Evolutionary conservation across 2,797 vertebrate species (phyloP), one percentile per base, ranked within the genome.

Genomic region (Acanthiza pusilla): DNA sequence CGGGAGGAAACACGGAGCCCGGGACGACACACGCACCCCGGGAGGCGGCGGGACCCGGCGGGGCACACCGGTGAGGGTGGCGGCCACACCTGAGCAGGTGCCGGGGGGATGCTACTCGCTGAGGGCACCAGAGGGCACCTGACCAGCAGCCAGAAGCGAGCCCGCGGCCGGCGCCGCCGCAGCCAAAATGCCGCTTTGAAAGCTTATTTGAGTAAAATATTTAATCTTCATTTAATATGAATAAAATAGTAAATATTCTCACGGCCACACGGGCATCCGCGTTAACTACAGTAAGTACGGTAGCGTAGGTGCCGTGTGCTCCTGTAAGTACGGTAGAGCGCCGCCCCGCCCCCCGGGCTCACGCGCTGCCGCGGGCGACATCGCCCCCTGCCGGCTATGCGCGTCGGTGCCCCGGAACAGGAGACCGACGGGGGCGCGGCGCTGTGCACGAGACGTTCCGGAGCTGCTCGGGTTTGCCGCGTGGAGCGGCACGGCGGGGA

Each of bases 211-310:
- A 74, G 50, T 26, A 23, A 57, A 42, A 17, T 26, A 5, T 32
- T 84, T 34, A 21, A 30, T 25, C 16, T 20, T 9, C 25, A 11
- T 40, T 34, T 13, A 14, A 50, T 7, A 2, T 2, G 16, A 66
- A 19, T 8, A 26, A 34, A 47, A 48, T 10, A 2, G 18, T 7
- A 19, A 48, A 23, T 0, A 8, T 0, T 13, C 5, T 14, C 32
- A 2, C 1, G 4, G 63, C 2, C 10, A 0, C 1, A 4, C 0
- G 0, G 0, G 0, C 0, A 1, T 8, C 51, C 51, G 71, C 36
- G 25, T 15, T 55, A 66, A 12, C 19, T 45, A 4, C n/a, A 18
- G 19, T 11, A 62, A 11, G 2, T 47, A 71, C 76, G 72, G 87
- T 13, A 82, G 13, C 1, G 40, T 0, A 0, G 0, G 0, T 1